Percentiles rank a stretch among this genome's conserved stretches.
phyloP scores from a whole-genome alignment of 2,888 invertebrate species.

The Ochlodes sylvanus region DNA sequence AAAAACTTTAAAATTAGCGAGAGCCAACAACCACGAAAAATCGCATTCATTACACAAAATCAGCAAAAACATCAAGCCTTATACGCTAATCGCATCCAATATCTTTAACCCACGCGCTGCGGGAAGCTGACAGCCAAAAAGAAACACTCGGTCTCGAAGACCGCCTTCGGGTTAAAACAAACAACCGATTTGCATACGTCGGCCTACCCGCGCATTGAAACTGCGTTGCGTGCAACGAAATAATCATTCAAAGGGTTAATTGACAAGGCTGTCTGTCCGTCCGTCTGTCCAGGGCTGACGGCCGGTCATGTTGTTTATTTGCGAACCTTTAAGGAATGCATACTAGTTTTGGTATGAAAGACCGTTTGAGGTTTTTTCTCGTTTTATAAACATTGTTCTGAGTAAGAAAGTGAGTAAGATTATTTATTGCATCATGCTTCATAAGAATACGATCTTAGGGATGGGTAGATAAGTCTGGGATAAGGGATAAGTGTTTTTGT shows the following conservation, averaged over 20 bases:
- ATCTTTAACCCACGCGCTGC: conserved; percentile 31
- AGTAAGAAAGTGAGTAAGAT: too few species aligned
- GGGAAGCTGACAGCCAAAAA: conserved; percentile 25
- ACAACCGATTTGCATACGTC: conserved; percentile 39
- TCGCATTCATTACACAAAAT: background rate
- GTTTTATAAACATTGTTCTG: background rate
- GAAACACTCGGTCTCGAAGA: background rate
- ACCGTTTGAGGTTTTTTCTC: background rate
- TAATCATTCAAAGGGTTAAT: conserved; percentile 62
- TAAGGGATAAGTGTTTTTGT: too few species aligned
- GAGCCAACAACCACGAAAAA: background rate
- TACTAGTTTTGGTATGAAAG: conserved; percentile 4
- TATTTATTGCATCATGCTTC: too few species aligned
- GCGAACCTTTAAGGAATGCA: background rate
- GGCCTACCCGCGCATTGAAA: conserved; percentile 49
- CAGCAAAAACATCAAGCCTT: conserved; percentile 4
- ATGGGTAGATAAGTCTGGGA: too few species aligned
- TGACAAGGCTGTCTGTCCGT: conserved; percentile 58
- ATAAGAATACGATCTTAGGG: too few species aligned
- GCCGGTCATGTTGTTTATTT: background rate
- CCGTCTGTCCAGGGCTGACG: conserved; percentile 24
- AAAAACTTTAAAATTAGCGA: too few species aligned
- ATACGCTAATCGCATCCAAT: conserved; percentile 15
- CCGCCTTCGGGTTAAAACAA: conserved; percentile 26
- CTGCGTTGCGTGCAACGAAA: conserved; percentile 54